These are phyloP conservation scores for Callospermophilus lateralis DNA, from an alignment of 2,113 vertebrate genomes.

Conservation along the genomic window DNA sequence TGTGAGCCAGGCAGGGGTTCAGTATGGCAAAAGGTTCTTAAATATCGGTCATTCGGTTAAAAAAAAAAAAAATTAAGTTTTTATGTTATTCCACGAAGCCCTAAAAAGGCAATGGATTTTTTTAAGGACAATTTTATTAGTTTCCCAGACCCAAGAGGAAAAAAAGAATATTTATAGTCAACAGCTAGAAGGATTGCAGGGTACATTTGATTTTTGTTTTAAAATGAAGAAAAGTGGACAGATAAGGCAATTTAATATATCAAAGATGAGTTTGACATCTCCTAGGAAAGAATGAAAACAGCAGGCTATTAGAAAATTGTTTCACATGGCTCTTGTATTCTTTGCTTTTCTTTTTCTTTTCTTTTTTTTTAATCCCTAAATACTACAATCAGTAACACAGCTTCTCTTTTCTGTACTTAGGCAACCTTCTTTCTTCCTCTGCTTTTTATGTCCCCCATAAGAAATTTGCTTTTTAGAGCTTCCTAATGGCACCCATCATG, in stretches of 20 bases:
- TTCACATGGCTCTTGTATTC: constrained; percentile 59
- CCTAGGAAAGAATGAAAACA: constrained; percentile 77
- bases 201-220: constrained; percentile 79
- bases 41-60: constrained; percentile 72
- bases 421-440: constrained; percentile 32
- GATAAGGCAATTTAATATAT: constrained; percentile 70
- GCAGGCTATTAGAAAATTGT: constrained; percentile 72
- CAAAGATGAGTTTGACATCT: constrained; percentile 56
- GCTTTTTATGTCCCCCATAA: background rate
- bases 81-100: constrained; percentile 77
- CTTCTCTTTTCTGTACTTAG: background rate
- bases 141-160: constrained; percentile 68
- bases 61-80: constrained; percentile 62
- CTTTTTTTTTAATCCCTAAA: constrained; percentile 40
- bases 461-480: constrained; percentile 1
- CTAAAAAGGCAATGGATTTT: constrained; percentile 76
- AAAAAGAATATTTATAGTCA: constrained; percentile 66
- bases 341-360: constrained; percentile 2
- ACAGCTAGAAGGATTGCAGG: constrained; percentile 59
- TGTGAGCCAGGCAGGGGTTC: constrained; percentile 69
- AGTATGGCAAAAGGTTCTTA: constrained; percentile 74
- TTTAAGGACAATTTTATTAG: constrained; percentile 77
- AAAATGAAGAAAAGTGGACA: constrained; percentile 69
- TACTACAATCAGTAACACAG: background rate
- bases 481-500: background rate